Percentiles rank a stretch among this genome's conserved stretches.
Evolutionary conservation across 2,797 vertebrate genomes (phyloP).

Genomic region (Phalanger gymnotis): DNA sequence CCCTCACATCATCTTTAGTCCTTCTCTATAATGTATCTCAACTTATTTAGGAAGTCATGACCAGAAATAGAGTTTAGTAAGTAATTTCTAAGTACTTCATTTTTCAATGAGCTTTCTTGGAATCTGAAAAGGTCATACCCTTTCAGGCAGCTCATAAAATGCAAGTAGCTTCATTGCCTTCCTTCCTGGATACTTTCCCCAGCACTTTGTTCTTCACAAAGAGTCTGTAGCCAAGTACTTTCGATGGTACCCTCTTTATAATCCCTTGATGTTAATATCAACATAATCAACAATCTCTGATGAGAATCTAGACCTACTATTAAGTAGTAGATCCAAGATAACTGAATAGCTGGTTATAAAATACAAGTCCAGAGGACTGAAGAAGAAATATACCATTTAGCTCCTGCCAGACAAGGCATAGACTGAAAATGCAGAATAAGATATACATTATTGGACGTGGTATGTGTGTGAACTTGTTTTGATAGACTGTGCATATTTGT

Average conservation of each 20-base stretch:
- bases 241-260: neutral
- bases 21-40: neutral
- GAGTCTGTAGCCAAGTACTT: neutral
- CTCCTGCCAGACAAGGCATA: neutral
- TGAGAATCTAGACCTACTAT: neutral
- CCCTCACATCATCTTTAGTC: neutral
- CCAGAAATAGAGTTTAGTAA: neutral
- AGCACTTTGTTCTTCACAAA: neutral
- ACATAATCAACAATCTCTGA: neutral
- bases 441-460: neutral
- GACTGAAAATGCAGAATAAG: neutral
- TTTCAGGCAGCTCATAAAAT: neutral
- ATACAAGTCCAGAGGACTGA: neutral
- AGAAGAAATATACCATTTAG: neutral
- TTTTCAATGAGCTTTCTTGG: neutral
- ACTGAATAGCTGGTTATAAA: neutral
- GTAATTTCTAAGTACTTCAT: neutral
- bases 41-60: neutral
- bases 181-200: neutral
- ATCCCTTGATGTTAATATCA: neutral
- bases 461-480: neutral
- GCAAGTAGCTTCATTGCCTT: neutral
- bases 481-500: neutral
- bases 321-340: neutral
- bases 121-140: neutral